Conservation (phyloP, 1,140 invertebrate genomes). For the Chymomyza costata region DNA sequence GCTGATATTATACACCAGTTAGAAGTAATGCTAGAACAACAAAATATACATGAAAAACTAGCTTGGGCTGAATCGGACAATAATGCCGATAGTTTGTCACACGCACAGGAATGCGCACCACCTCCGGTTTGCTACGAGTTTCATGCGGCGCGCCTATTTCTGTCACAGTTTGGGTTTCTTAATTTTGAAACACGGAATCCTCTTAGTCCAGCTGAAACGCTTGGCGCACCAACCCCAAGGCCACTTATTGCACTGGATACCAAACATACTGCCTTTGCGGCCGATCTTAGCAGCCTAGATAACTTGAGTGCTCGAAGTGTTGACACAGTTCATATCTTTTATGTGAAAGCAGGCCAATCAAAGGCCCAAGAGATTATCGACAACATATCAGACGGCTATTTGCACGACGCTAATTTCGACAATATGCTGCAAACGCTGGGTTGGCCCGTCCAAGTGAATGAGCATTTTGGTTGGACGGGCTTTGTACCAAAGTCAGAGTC, state of each 20-base stretch:
- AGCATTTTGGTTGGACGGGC: slow-evolving; percentile 94
- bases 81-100: slow-evolving; percentile 63
- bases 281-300: slow-evolving; percentile 85
- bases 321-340: slow-evolving; percentile 97
- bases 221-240: slow-evolving; percentile 76
- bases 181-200: slow-evolving; percentile 83
- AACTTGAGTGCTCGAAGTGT: slow-evolving; percentile 87
- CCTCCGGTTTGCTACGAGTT: slow-evolving; percentile 92
- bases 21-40: slow-evolving; percentile 76
- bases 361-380: slow-evolving; percentile 84
- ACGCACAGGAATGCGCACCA: slow-evolving; percentile 84
- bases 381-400: slow-evolving; percentile 83
- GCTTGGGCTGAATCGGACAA: slow-evolving; percentile 74
- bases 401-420: slow-evolving; percentile 80
- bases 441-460: slow-evolving; percentile 87
- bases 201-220: slow-evolving; percentile 58
- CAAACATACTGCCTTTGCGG: slow-evolving; percentile 82
- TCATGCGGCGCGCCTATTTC: slow-evolving; percentile 93
- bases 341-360: slow-evolving; percentile 88
- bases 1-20: slow-evolving; percentile 78
- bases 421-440: slow-evolving; percentile 90
- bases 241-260: slow-evolving; percentile 86
- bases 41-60: slow-evolving; percentile 75
- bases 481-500: slow-evolving; percentile 88
- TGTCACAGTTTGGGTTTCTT: slow-evolving; percentile 95